phyloP scores from a whole-genome alignment of 2,797 vertebrate genomes.

The Hydrolagus colliei region DNA sequence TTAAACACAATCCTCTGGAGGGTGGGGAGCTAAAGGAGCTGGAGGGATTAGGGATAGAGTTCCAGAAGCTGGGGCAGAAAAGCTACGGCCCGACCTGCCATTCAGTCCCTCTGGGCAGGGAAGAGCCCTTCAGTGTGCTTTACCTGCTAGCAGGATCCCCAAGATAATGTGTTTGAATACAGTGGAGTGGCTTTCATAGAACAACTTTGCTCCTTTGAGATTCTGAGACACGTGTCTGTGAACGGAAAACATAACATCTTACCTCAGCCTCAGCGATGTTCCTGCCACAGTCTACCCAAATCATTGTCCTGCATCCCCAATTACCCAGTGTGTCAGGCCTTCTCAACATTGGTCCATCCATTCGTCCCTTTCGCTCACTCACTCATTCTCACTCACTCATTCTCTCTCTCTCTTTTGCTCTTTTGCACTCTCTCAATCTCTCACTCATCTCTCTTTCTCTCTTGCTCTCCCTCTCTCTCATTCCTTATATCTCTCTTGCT shows the following conservation, averaged over 20 bases:
- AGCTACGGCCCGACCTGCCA: not conserved
- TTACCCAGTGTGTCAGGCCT: no score
- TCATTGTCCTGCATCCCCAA: not conserved
- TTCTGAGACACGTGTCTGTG: constrained; percentile 59
- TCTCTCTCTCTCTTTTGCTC: no score
- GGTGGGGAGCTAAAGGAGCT: accelerated
- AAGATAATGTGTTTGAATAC: constrained; percentile 53
- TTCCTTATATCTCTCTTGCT: no score
- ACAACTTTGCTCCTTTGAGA: constrained; percentile 49
- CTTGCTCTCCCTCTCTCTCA: no score
- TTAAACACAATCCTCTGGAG: not conserved
- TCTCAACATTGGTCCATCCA: no score
- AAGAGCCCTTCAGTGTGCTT: not conserved
- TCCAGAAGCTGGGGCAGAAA: not conserved
- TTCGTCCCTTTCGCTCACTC: no score
- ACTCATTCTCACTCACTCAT: no score
- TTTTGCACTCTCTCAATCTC: no score
- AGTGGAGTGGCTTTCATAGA: constrained; percentile 56
- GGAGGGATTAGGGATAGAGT: not conserved
- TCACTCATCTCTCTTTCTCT: no score
- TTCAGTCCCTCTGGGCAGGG: not conserved
- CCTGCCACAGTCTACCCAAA: not conserved
- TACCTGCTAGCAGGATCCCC: constrained; percentile 73
- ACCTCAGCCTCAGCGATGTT: not conserved
- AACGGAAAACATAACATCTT: constrained; percentile 22